A percentile compares a stretch with the other conserved stretches of the same genome.
Conservation (phyloP, 2,113 vertebrate species). For the Guaruba guarouba region DNA sequence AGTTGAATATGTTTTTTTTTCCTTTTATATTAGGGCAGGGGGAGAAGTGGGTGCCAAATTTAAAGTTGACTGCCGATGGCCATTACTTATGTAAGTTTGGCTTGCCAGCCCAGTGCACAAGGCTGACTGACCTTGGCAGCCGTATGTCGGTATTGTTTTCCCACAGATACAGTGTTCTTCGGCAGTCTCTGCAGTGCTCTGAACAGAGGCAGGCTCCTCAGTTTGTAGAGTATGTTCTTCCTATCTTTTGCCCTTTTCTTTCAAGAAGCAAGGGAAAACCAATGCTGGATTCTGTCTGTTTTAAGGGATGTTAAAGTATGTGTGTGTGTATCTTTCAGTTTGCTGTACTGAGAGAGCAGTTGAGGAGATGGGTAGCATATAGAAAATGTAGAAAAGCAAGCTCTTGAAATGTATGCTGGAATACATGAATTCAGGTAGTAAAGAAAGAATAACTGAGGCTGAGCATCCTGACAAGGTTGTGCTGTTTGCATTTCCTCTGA, state of each 20-base stretch:
- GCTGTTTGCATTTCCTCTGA: neutral
- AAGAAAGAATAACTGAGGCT: neutral
- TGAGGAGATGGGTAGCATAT: neutral
- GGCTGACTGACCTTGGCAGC: conserved; percentile 21
- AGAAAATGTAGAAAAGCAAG: neutral
- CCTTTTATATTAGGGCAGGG: neutral
- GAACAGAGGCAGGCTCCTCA: neutral
- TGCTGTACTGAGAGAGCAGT: neutral
- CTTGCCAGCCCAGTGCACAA: neutral
- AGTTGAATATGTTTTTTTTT: conserved; percentile 19
- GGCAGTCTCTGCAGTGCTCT: neutral
- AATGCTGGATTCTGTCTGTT: neutral
- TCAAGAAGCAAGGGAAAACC: neutral
- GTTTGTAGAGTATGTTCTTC: neutral
- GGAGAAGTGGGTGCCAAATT: neutral
- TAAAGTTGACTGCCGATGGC: neutral
- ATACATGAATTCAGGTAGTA: neutral
- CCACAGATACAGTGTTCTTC: neutral
- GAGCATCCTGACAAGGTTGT: neutral
- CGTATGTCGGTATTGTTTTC: neutral
- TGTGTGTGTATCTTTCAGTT: neutral
- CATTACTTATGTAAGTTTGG: neutral
- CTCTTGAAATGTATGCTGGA: neutral
- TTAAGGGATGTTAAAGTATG: neutral
- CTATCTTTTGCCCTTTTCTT: neutral